Conservation (phyloP, 2,797 vertebrate species). For the Tapirus indicus region DNA sequence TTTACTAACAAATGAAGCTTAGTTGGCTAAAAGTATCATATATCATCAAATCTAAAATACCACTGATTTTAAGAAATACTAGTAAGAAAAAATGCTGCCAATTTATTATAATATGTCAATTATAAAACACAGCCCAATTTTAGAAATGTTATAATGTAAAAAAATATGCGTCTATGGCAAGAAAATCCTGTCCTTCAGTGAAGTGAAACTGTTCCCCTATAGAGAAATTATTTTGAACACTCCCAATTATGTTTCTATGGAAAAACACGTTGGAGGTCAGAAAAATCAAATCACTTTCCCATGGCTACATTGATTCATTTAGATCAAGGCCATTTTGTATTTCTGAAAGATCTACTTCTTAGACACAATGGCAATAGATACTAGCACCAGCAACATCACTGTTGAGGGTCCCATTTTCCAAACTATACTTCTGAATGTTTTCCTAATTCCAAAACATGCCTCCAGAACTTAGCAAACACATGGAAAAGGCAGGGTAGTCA, state of each 20-base stretch:
- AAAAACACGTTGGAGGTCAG: conserved; percentile 3
- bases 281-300: conserved; percentile 56
- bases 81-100: conserved; percentile 25
- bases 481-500: neutral
- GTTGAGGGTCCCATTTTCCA: neutral
- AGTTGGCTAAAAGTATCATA: neutral
- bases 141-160: conserved; percentile 33
- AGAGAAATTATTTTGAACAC: conserved; percentile 48
- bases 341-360: conserved; percentile 55
- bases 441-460: neutral
- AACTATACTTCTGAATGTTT: conserved; percentile 13
- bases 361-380: neutral
- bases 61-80: neutral
- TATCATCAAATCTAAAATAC: conserved; percentile 53
- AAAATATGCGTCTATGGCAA: neutral
- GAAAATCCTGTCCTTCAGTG: conserved; percentile 6
- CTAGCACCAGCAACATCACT: neutral
- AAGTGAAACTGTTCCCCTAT: conserved; percentile 19
- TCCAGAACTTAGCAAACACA: conserved; percentile 12
- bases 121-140: neutral
- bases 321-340: neutral
- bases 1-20: conserved; percentile 21
- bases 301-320: neutral
- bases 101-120: conserved; percentile 25
- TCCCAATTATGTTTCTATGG: neutral